phyloP scores from a whole-genome alignment of 2,888 invertebrate genomes.

The Eudemis profundana region DNA sequence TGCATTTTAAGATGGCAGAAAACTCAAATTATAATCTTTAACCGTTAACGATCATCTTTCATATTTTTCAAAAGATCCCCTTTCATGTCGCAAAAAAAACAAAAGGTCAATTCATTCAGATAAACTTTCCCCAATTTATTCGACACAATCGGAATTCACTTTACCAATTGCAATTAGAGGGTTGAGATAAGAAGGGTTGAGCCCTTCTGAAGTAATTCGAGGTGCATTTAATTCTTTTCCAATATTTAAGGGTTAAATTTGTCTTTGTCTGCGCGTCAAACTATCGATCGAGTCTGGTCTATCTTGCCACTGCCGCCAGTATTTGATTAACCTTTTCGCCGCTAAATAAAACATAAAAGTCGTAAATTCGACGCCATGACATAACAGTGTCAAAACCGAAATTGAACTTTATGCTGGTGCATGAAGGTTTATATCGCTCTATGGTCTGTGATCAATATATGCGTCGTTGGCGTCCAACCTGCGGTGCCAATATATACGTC shows the following conservation, averaged over 20 bases:
- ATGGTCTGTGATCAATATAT: too few species aligned
- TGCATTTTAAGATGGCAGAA: too few species aligned
- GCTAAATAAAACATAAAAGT: too few species aligned
- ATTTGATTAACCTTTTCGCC: too few species aligned
- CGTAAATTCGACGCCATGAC: too few species aligned
- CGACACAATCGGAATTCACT: slow-evolving; percentile 47
- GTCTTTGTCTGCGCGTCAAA: not conserved
- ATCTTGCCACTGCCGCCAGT: too few species aligned
- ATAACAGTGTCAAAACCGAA: too few species aligned
- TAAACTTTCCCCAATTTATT: slow-evolving; percentile 44
- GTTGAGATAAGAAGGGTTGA: slow-evolving; percentile 44
- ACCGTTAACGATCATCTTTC: slow-evolving; percentile 6
- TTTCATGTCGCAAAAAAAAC: slow-evolving; percentile 26
- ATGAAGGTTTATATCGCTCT: too few species aligned
- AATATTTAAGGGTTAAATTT: slow-evolving; percentile 26
- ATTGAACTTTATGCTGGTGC: too few species aligned
- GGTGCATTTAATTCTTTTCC: slow-evolving; percentile 36
- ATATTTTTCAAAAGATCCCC: slow-evolving; percentile 3
- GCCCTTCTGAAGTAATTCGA: slow-evolving; percentile 39
- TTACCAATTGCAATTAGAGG: slow-evolving; percentile 47
- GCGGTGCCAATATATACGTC: too few species aligned
- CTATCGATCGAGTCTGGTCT: not conserved
- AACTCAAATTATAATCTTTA: too few species aligned
- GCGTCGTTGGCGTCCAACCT: too few species aligned
- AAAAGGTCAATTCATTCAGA: slow-evolving; percentile 45